phyloP scores from a whole-genome alignment of 2,888 invertebrate genomes.

The Nomada fucata region DNA sequence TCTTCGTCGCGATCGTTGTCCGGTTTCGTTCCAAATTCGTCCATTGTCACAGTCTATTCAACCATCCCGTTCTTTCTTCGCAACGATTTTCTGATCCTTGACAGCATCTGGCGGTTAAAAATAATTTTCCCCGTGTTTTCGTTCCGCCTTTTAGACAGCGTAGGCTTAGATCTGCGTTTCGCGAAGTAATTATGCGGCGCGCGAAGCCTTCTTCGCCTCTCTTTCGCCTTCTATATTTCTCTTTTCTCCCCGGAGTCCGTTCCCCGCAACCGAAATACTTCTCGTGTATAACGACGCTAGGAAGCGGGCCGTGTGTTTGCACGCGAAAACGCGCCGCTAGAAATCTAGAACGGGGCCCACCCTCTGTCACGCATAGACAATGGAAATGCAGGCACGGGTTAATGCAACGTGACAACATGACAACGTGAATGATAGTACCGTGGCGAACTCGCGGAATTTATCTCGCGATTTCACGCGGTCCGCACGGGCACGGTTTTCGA shows the following conservation, averaged over 20 bases:
- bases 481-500: neutral
- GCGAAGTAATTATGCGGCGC: slow-evolving; percentile 73
- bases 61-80: neutral
- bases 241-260: neutral
- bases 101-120: slow-evolving; percentile 78
- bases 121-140: slow-evolving; percentile 76
- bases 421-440: slow-evolving; percentile 47
- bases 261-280: slow-evolving; percentile 66
- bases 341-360: slow-evolving; percentile 41
- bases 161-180: slow-evolving; percentile 59
- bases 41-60: slow-evolving; percentile 40
- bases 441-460: slow-evolving; percentile 28
- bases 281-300: slow-evolving; percentile 39
- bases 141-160: slow-evolving; percentile 66
- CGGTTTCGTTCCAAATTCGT: slow-evolving; percentile 13
- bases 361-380: slow-evolving; percentile 52
- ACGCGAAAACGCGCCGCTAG: slow-evolving; percentile 24
- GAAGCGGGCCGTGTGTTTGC: slow-evolving; percentile 10
- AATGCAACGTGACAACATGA: slow-evolving; percentile 47
- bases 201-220: slow-evolving; percentile 37
- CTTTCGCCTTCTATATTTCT: slow-evolving; percentile 1
- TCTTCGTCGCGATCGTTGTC: neutral
- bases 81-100: slow-evolving; percentile 59
- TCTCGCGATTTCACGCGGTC: slow-evolving; percentile 25
- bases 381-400: slow-evolving; percentile 55